Percentiles rank a stretch among this genome's conserved stretches.
Evolutionary conservation across 2,797 vertebrate species (phyloP).

Genomic region (Pipistrellus kuhlii): DNA sequence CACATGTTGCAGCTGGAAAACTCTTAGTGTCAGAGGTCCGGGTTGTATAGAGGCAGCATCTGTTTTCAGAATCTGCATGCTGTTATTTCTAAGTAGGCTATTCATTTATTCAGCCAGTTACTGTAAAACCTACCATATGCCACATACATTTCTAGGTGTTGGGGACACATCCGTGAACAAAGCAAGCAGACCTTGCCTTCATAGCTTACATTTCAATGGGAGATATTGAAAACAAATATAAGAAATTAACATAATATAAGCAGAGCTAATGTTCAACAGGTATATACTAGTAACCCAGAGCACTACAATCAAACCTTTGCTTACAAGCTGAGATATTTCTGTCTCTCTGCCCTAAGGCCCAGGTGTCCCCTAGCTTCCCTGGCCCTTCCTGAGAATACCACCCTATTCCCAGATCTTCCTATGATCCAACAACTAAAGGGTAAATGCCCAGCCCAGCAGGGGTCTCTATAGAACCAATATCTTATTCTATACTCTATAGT

Average conservation of each 20-base stretch:
- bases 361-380: background rate
- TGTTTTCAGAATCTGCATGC: background rate
- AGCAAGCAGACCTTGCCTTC: background rate
- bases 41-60: background rate
- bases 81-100: background rate
- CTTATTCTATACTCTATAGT: background rate
- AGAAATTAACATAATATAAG: background rate
- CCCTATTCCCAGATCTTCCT: background rate
- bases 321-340: background rate
- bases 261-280: background rate
- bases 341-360: background rate
- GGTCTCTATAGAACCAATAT: background rate
- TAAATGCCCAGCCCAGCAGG: background rate
- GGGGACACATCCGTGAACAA: background rate
- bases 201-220: background rate
- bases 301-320: too few relatives aligned
- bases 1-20: background rate
- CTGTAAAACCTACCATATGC: background rate
- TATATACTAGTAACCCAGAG: background rate
- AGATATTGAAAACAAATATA: background rate
- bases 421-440: background rate
- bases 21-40: background rate
- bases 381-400: background rate
- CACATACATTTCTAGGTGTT: background rate
- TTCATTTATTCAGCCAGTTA: background rate